Percentiles rank a stretch among this genome's conserved stretches.
phyloP scores from a whole-genome alignment of 2,113 vertebrate species.

The Halichoeres trimaculatus region DNA sequence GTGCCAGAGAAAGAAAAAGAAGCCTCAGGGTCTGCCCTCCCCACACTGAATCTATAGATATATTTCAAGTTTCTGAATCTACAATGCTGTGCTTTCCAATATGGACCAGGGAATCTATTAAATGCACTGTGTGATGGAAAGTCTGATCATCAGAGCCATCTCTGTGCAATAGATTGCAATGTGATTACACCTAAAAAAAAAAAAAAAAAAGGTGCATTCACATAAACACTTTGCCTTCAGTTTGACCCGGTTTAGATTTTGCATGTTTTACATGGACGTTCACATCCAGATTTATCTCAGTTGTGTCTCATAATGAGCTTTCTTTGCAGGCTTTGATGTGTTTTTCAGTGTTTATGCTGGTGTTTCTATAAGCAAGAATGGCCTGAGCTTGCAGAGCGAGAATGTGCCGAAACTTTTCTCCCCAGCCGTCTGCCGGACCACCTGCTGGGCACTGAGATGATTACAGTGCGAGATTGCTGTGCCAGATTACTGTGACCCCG shows the following conservation, averaged over 20 bases:
- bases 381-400: slow-evolving; percentile 29
- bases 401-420: slow-evolving; percentile 68
- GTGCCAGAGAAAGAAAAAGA: no score
- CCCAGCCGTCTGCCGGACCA: slow-evolving; percentile 72
- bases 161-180: slow-evolving; percentile 28
- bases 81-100: background rate
- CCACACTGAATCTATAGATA: no score
- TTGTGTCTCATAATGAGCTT: background rate
- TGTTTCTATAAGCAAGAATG: slow-evolving; percentile 17
- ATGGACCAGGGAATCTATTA: background rate
- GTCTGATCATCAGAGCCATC: slow-evolving; percentile 27
- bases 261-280: background rate
- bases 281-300: background rate
- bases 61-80: no score
- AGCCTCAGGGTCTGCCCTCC: no score
- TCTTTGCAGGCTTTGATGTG: background rate
- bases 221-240: background rate
- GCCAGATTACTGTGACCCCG: slow-evolving; percentile 79
- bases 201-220: slow-evolving; percentile 12
- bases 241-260: slow-evolving; percentile 15
- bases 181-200: no score
- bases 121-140: no score
- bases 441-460: slow-evolving; percentile 75
- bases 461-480: slow-evolving; percentile 77
- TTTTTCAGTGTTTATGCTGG: background rate